Conservation (phyloP, 1,140 invertebrate genomes). For the Neodiprion fabricii region DNA sequence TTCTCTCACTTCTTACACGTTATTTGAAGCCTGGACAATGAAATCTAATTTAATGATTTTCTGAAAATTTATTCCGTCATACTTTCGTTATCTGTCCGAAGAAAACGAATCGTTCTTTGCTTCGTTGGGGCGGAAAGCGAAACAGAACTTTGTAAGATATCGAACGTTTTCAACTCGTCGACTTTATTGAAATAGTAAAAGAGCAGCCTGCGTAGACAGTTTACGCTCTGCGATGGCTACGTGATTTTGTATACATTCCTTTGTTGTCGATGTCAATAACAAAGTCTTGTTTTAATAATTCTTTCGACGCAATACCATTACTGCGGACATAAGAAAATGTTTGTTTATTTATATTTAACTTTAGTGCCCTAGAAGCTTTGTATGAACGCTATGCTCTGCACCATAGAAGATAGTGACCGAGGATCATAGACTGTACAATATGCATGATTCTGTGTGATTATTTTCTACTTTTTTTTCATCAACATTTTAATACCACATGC, state of each 20-base stretch:
- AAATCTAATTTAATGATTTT: constrained; percentile 3
- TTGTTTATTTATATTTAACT: background rate
- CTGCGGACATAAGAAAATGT: too few relatives aligned
- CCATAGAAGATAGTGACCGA: constrained; percentile 42
- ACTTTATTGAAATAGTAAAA: too few relatives aligned
- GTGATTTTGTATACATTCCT: too few relatives aligned
- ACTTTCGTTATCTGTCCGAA: background rate
- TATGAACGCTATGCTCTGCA: constrained; percentile 45
- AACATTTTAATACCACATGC: constrained; percentile 25
- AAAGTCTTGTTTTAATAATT: too few relatives aligned
- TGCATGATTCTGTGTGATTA: constrained; percentile 39
- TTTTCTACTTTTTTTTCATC: constrained; percentile 25
- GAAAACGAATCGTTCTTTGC: background rate
- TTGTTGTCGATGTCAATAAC: too few relatives aligned
- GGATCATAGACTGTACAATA: constrained; percentile 44
- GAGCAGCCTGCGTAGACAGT: too few relatives aligned
- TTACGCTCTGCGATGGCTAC: too few relatives aligned
- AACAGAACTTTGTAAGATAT: too few relatives aligned
- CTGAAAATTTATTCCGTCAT: background rate
- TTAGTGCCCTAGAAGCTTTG: constrained; percentile 16
- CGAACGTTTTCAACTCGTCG: too few relatives aligned
- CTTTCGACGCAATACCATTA: too few relatives aligned
- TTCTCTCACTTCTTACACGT: too few relatives aligned
- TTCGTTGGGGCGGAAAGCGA: too few relatives aligned
- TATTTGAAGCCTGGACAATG: background rate